A percentile compares a stretch with the other conserved stretches of the same genome.
These are phyloP conservation scores for Cirrhinus mrigala DNA, from an alignment of 2,797 vertebrate genomes.

Conservation along the genomic window DNA sequence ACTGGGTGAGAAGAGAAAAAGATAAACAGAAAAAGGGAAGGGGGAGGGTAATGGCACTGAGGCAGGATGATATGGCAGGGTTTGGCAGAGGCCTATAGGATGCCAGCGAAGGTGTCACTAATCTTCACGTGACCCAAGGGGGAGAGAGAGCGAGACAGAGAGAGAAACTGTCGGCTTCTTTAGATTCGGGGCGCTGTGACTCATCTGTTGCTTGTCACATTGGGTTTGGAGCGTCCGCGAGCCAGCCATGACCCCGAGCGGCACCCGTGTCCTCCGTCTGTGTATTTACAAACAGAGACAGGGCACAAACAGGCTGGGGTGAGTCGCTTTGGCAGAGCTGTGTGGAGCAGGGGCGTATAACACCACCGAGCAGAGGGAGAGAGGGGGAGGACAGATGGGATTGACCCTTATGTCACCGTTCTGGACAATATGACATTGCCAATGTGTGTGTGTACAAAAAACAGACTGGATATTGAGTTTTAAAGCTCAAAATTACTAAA, in stretches of 20 bases:
- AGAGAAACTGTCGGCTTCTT: slow-evolving; percentile 66
- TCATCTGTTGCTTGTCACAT: slow-evolving; percentile 82
- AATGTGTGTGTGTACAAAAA: neutral
- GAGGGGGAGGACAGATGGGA: slow-evolving; percentile 26
- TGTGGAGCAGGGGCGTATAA: slow-evolving; percentile 3
- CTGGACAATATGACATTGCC: slow-evolving; percentile 14
- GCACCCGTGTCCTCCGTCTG: slow-evolving; percentile 55
- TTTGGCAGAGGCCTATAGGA: slow-evolving; percentile 43
- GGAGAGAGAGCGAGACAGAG: slow-evolving; percentile 10
- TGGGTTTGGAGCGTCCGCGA: slow-evolving; percentile 64
- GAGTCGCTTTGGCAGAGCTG: slow-evolving; percentile 42
- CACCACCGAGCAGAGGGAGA: slow-evolving; percentile 17
- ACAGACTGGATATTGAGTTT: neutral
- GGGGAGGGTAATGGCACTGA: slow-evolving; percentile 1
- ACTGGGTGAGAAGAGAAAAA: neutral
- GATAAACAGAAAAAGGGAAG: neutral
- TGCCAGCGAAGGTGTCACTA: slow-evolving; percentile 44
- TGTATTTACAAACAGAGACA: slow-evolving; percentile 69
- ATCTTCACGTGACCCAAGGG: slow-evolving; percentile 35
- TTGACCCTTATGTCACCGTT: slow-evolving; percentile 33
- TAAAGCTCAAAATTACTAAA: neutral
- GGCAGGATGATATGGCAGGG: slow-evolving; percentile 32
- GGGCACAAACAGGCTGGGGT: slow-evolving; percentile 58
- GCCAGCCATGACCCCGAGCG: slow-evolving; percentile 60
- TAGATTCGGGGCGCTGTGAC: slow-evolving; percentile 75